Base-by-base conservation (phyloP, 2,797 vertebrate species). In the Pangasius macronema region DNA sequence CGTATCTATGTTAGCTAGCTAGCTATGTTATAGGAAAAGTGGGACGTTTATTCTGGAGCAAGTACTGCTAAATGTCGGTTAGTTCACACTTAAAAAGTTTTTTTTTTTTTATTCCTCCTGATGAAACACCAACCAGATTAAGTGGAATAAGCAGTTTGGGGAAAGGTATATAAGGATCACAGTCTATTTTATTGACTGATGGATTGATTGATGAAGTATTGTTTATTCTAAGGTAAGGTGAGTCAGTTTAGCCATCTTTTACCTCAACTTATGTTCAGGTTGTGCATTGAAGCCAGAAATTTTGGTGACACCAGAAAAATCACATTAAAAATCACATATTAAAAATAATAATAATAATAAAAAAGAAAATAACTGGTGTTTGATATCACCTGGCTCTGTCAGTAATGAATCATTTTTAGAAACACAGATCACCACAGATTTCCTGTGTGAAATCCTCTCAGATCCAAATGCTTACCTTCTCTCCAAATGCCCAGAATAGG, bases 341-440 rank as follows among this genome's bases (percentile, higher is more conserved):
- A 72, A 10, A 39, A 36, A 42, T 42, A 57, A 57, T 22, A 57
- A 46, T 46, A 46, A 46, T 46, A 46, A 46, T 8, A 42, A 46
- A 46, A 67, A 30, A 13, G 2, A 3, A 30, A 65, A 65, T 13
- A 27, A 5, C 22, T 8, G 24, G 1, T 42, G 57, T 63, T 80
- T 39, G 13, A 57, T 33, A 49, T 70, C 39, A 84, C 10, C 0
- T 42, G 70, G 70, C 4, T 27, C 3, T 46, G 22, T 73, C 68
- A 72, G 68, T n/a, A 63, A 3, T 85, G 22, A 85, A 27, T 81
- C 55, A 72, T 88, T 57, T 82, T 85, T 46, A 27, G 24, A 82
- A 65, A 63, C 67, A 1, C n/a, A 61, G 33, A 61, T 42, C 36
- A 42, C 39, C 22, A 27, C 13, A 30, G 46, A 76, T 76, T 76